Evolutionary conservation across 2,113 vertebrate genomes (phyloP).

Genomic region (Microcebus murinus): DNA sequence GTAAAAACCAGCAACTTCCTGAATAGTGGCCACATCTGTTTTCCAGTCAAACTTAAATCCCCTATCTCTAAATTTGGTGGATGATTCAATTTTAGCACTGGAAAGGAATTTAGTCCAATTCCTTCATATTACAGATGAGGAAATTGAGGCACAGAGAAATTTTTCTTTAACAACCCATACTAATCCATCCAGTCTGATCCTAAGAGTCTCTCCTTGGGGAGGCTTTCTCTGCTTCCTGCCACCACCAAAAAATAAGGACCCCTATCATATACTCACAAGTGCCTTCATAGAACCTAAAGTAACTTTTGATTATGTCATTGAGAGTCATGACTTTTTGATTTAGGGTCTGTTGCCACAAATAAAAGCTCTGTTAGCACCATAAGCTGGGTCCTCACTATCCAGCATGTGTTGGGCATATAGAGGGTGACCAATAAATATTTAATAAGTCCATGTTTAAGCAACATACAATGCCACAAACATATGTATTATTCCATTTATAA

Average conservation of each 20-base stretch:
- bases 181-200: background rate
- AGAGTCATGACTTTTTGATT: background rate
- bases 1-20: slow-evolving; percentile 70
- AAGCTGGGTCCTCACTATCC: background rate
- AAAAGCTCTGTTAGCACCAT: background rate
- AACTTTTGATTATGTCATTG: background rate
- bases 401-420: no score
- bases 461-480: background rate
- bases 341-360: background rate
- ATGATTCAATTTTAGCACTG: slow-evolving; percentile 49
- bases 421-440: background rate
- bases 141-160: slow-evolving; percentile 47
- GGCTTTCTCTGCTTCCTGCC: background rate
- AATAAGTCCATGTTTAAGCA: background rate
- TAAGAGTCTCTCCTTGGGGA: background rate
- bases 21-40: slow-evolving; percentile 72
- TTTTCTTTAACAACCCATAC: background rate
- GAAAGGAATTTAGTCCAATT: slow-evolving; percentile 15
- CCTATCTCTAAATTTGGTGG: slow-evolving; percentile 53
- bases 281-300: background rate
- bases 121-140: slow-evolving; percentile 17
- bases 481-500: background rate
- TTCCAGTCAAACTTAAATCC: slow-evolving; percentile 64
- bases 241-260: no score
- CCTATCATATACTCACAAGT: background rate